Evolutionary conservation across 1,140 invertebrate species (phyloP), one percentile per base, ranked within the genome.

Genomic region (Muscidifurax raptorellus): DNA sequence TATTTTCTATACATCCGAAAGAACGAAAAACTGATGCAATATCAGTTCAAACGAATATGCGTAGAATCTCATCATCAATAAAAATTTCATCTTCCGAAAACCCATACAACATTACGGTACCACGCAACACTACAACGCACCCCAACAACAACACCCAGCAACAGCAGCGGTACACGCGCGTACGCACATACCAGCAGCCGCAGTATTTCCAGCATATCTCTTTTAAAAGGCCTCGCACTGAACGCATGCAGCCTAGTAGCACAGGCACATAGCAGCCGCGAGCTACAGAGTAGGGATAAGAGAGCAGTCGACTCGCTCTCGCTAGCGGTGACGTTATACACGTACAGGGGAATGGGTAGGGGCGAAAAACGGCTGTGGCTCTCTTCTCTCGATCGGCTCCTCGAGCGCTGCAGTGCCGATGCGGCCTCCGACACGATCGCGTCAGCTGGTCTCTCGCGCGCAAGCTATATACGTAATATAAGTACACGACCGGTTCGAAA

Each of bases 371-470:
- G 67, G 27, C 13, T 36, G 81, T 72, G 25, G 27, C 72, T 75
- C 74, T 74, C 44, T 32, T 28, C 67, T 13, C 5, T n/a, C 72
- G 81, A 75, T 82, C 81, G 81, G 67, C 44, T 18, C 7, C 44
- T 18, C 7, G 75, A 25, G 72, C 88, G 89, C n/a, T n/a, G n/a
- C 90, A 93, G 92, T 93, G 91, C 88, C 88, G 91, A 93, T 92
- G 91, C 91, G 91, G 91, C 91, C 92, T 91, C 88, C 91, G 91
- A 89, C 86, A 92, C 90, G 92, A 93, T 91, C 91, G 90, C 72
- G 90, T 92, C 91, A 90, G 91, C 90, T 90, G 89, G 89, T 88
- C 87, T 52, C 15, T 13, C 71, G 12, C 52, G 52, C 52, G 44
- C 40, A 1, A 44, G 12, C 44, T n/a, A 18, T 10, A 10, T 47